These are phyloP conservation scores for Venustaconcha ellipsiformis DNA, from an alignment of 1,140 invertebrate genomes.

Conservation along the genomic window DNA sequence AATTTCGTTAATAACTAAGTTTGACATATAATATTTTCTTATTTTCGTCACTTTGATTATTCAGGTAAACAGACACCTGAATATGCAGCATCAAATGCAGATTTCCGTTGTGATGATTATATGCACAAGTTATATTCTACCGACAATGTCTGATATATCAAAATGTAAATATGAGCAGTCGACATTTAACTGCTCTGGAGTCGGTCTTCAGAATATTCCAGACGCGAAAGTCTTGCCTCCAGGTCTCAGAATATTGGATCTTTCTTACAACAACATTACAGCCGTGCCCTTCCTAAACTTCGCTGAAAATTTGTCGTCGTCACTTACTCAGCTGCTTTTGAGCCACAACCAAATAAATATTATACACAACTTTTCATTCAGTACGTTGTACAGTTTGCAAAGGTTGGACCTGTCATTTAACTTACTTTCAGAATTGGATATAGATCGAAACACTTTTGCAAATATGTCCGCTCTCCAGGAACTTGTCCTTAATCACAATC, in stretches of 20 bases:
- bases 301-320: neutral
- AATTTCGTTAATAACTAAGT: no score
- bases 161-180: neutral
- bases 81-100: no score
- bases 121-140: no score
- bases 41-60: no score
- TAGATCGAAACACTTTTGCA: constrained; percentile 20
- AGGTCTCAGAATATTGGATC: constrained; percentile 7
- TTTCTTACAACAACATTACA: constrained; percentile 15
- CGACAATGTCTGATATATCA: no score
- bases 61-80: no score
- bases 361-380: constrained; percentile 13
- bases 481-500: constrained; percentile 10
- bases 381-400: constrained; percentile 1
- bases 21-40: no score
- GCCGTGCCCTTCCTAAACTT: constrained; percentile 16
- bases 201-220: constrained; percentile 5
- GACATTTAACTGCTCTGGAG: constrained; percentile 16
- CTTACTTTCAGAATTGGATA: neutral
- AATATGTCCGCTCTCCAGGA: constrained; percentile 9
- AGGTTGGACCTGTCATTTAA: constrained; percentile 23
- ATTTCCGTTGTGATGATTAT: no score
- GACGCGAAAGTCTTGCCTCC: neutral
- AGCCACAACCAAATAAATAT: constrained; percentile 17
- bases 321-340: constrained; percentile 4